A percentile compares a stretch with the other conserved stretches of the same genome.
Conservation (phyloP, 2,113 vertebrate species). For the Isurus oxyrinchus region DNA sequence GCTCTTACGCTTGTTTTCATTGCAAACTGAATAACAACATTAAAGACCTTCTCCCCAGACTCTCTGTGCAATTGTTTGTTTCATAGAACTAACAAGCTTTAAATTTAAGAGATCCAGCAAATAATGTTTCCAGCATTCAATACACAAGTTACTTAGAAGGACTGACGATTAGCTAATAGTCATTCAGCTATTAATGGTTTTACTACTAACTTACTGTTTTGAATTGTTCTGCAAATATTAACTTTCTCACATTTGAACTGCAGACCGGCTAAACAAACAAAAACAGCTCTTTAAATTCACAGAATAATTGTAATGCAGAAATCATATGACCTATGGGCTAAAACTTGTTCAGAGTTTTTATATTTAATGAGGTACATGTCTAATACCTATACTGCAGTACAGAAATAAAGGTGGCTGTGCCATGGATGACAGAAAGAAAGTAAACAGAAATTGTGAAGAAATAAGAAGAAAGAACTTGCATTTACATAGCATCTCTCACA, state of each 20-base stretch:
- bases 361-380: background rate
- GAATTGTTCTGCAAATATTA: background rate
- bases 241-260: background rate
- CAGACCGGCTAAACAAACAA: background rate
- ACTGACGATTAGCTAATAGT: background rate
- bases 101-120: background rate
- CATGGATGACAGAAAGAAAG: background rate
- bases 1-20: background rate
- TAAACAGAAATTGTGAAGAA: background rate
- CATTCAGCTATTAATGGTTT: background rate
- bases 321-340: background rate
- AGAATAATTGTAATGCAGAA: background rate
- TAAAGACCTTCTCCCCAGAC: background rate
- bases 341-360: background rate
- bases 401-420: background rate
- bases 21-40: background rate
- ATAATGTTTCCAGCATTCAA: background rate
- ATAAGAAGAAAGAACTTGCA: background rate
- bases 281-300: background rate
- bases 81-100: background rate
- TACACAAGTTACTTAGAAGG: background rate
- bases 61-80: background rate
- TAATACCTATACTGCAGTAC: background rate
- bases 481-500: background rate
- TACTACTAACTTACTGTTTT: background rate